Evolutionary conservation across 1,140 invertebrate species (phyloP).

Genomic region (Orchesella cincta): DNA sequence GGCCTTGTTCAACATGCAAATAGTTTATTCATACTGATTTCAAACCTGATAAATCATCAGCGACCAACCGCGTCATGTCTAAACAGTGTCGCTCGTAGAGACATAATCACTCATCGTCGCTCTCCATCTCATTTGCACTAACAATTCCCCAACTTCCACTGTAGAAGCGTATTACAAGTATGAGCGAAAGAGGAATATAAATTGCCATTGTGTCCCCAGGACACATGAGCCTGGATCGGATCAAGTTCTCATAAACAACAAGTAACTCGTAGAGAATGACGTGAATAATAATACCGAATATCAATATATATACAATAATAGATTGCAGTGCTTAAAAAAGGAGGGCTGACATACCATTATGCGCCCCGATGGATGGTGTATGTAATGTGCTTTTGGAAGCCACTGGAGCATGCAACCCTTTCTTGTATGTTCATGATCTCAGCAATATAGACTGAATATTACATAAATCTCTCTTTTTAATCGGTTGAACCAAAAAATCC

Average conservation of each 20-base stretch:
- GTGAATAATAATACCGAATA: conserved; percentile 10
- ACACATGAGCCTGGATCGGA: conserved; percentile 18
- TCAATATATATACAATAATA: background rate
- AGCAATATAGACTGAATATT: conserved; percentile 18
- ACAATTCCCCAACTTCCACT: no score
- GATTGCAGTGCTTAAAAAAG: background rate
- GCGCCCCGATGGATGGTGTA: conserved; percentile 28
- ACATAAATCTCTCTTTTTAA: conserved; percentile 25
- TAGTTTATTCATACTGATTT: conserved; percentile 22
- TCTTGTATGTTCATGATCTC: conserved; percentile 37
- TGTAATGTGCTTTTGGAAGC: conserved; percentile 45
- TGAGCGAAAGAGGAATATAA: background rate
- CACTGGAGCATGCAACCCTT: conserved; percentile 47
- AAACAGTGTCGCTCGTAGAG: conserved; percentile 23
- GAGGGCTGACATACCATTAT: conserved; percentile 9
- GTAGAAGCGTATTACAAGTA: no score
- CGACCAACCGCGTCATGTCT: conserved; percentile 24
- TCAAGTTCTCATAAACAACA: conserved; percentile 17
- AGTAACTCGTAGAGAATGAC: background rate
- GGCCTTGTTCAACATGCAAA: conserved; percentile 16
- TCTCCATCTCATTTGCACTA: conserved; percentile 19
- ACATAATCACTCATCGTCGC: conserved; percentile 14
- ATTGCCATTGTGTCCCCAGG: conserved; percentile 19
- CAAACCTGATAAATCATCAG: conserved; percentile 16
- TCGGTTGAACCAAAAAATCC: conserved; percentile 15